These are phyloP conservation scores for Candoia aspera DNA, from an alignment of 2,113 vertebrate species.

Conservation along the genomic window DNA sequence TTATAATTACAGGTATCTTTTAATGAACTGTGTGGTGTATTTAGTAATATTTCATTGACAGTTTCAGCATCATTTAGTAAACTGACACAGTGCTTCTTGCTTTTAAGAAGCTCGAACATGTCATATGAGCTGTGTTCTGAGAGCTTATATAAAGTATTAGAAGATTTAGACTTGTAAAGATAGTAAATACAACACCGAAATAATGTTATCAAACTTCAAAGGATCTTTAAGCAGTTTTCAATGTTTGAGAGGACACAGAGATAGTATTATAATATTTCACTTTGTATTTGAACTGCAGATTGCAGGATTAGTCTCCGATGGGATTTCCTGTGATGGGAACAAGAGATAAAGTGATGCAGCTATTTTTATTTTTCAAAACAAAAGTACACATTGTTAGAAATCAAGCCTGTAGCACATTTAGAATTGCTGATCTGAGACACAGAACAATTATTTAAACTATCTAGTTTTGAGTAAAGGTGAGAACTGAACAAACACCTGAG, in stretches of 20 bases:
- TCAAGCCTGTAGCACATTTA: neutral
- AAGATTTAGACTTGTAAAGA: conserved; percentile 15
- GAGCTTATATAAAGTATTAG: conserved; percentile 38
- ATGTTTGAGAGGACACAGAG: neutral
- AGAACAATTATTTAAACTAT: neutral
- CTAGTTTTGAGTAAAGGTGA: neutral
- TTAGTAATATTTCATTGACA: conserved; percentile 63
- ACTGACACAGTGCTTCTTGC: conserved; percentile 42
- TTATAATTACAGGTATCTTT: conserved; percentile 64
- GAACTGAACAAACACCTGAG: neutral
- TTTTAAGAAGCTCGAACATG: conserved; percentile 47
- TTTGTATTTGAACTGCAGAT: neutral
- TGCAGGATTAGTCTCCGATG: neutral
- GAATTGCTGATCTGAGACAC: neutral
- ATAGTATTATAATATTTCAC: neutral
- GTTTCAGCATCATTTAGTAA: conserved; percentile 55
- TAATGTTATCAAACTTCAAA: neutral
- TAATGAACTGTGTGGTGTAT: conserved; percentile 49
- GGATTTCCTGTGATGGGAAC: neutral
- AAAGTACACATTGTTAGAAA: neutral
- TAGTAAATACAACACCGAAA: neutral
- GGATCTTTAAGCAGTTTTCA: neutral
- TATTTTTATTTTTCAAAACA: neutral
- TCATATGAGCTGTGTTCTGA: conserved; percentile 56
- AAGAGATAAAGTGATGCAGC: neutral